Evolutionary conservation across 2,888 invertebrate species (phyloP).

Genomic region (Drosophila differens): DNA sequence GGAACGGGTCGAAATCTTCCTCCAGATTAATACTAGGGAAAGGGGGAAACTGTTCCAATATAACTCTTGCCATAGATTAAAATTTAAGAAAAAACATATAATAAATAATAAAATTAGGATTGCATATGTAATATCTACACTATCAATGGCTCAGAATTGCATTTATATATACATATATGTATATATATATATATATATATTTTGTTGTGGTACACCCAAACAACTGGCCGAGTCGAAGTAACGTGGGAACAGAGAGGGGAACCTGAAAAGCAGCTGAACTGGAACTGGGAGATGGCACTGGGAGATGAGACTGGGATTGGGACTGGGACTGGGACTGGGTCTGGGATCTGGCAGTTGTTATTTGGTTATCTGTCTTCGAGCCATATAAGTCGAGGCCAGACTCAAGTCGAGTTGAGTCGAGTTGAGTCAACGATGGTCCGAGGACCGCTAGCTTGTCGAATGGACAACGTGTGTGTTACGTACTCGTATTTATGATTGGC

Average conservation of each 20-base stretch:
- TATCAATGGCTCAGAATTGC: neutral
- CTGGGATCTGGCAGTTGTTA: constrained; percentile 69
- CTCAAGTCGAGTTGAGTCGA: neutral
- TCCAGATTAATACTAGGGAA: neutral
- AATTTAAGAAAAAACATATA: neutral
- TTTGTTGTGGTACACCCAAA: neutral
- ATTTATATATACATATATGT: neutral
- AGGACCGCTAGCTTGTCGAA: constrained; percentile 2
- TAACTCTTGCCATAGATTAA: neutral
- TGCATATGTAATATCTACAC: neutral
- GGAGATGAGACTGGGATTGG: constrained; percentile 14
- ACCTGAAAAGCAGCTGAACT: constrained; percentile 33
- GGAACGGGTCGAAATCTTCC: neutral
- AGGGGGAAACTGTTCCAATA: neutral
- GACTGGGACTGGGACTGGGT: constrained; percentile 30
- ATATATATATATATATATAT: neutral
- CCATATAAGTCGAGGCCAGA: constrained; percentile 72
- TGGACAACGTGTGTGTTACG: constrained; percentile 74
- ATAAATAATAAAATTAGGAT: neutral
- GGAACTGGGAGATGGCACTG: constrained; percentile 26
- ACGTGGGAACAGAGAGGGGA: neutral
- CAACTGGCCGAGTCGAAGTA: neutral
- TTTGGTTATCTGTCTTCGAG: constrained; percentile 76
- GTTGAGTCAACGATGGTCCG: constrained; percentile 32
- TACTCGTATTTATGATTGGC: constrained; percentile 77